Base-by-base conservation (phyloP, 2,797 vertebrate genomes). In the Gouania willdenowi region DNA sequence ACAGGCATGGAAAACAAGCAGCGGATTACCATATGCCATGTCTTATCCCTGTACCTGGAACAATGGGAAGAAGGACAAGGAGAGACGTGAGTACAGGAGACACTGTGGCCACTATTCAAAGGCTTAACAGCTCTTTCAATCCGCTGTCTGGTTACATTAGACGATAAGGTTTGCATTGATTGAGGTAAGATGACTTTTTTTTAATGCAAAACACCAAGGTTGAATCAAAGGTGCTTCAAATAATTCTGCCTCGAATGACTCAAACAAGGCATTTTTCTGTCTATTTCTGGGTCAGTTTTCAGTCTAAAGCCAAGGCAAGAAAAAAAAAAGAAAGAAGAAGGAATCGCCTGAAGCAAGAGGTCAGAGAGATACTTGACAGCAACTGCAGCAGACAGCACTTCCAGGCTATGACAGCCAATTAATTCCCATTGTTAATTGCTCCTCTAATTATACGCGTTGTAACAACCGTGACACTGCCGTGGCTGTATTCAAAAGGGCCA, bases 371-470 rank as follows among this genome's bases (percentile, higher is more conserved):
- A n/a, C 53, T 58, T 62, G 32, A 23, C 19, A n/a, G 24, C 46
- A 41, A 61, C 58, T 65, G 35, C 33, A 35, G 55, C 24, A 41
- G 27, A 45, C 41, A 51, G 44, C 23, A 27, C 31, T 44, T 40
- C 64, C 59, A 60, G 62, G 54, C 31, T 24, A 49, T 41, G 52
- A 65, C 51, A 66, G 74, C 62, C 65, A 81, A 87, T 77, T 69
- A 74, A 84, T 83, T 76, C 49, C 50, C 44, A 67, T 80, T 80
- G 75, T 85, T 78, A 77, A 84, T 53, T 65, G 37, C 43, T 68
- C 56, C 40, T 48, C 63, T 85, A 77, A 85, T 80, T 81, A 65
- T 79, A 66, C 69, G 71, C 28, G 41, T 44, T 41, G 64, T 72
- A 82, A 82, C 21, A 20, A 55, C 58, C 63, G 13, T 77, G 74